Percentiles rank a stretch among this genome's conserved stretches.
These are phyloP conservation scores for Acanthurus lineatus DNA, from an alignment of 2,797 vertebrate species.

Conservation along the genomic window DNA sequence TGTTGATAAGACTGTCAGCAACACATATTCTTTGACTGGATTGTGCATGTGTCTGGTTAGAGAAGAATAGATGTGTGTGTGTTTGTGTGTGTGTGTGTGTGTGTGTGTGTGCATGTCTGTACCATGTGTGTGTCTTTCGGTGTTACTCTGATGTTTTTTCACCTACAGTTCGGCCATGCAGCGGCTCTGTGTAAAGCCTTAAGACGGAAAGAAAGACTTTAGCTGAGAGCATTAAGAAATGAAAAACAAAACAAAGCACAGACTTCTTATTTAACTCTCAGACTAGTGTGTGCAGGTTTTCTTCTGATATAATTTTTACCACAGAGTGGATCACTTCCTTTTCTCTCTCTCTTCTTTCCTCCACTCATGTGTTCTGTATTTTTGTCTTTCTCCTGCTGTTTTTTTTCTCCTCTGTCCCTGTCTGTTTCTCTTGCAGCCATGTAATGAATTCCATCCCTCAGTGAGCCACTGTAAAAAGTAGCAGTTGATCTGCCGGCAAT, in stretches of 20 bases:
- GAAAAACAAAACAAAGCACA: slow-evolving; percentile 43
- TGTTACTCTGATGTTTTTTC: slow-evolving; percentile 50
- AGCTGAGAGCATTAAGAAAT: slow-evolving; percentile 45
- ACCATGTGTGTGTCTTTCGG: slow-evolving; percentile 49
- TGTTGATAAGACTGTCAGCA: slow-evolving; percentile 64
- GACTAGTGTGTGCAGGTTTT: slow-evolving; percentile 21
- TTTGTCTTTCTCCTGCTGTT: slow-evolving; percentile 5
- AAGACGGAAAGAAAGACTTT: slow-evolving; percentile 59
- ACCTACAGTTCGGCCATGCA: slow-evolving; percentile 31
- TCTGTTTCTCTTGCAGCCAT: slow-evolving; percentile 35
- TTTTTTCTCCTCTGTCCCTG: slow-evolving; percentile 16
- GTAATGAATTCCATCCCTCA: slow-evolving; percentile 68
- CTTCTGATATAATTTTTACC: slow-evolving; percentile 35
- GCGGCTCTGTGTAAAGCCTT: slow-evolving; percentile 50
- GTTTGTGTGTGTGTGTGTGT: slow-evolving; percentile 42
- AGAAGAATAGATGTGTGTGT: slow-evolving; percentile 17
- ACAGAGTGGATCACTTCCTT: slow-evolving; percentile 24
- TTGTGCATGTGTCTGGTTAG: slow-evolving; percentile 23
- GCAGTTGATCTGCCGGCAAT: slow-evolving; percentile 54
- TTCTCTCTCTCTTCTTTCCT: slow-evolving; percentile 6
- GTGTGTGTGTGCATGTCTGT: slow-evolving; percentile 30
- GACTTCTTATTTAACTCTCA: slow-evolving; percentile 46
- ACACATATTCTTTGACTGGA: slow-evolving; percentile 40
- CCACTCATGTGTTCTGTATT: slow-evolving; percentile 11
- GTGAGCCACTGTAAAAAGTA: slow-evolving; percentile 60